Percentiles rank a stretch among this genome's conserved stretches.
Conservation (phyloP, 1,140 invertebrate genomes). For the Drosophila nigromelanica region DNA sequence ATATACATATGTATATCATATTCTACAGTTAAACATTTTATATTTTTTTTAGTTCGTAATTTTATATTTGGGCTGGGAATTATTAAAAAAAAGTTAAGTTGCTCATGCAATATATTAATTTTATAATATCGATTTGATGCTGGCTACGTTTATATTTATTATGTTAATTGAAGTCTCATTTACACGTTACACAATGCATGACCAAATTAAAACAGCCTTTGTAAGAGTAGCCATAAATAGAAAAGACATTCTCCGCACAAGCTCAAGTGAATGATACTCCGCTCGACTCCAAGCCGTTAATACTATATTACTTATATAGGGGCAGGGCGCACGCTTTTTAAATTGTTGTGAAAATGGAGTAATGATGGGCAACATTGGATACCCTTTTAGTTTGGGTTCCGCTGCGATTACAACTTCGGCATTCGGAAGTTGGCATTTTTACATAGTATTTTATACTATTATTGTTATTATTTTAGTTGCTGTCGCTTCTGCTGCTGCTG, state of each 20-base stretch:
- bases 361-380: constrained; percentile 51
- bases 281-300: not conserved
- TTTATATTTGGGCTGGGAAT: too few relatives aligned
- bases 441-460: constrained; percentile 72
- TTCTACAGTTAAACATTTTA: too few relatives aligned
- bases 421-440: constrained; percentile 74
- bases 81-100: too few relatives aligned
- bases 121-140: too few relatives aligned
- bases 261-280: constrained; percentile 25
- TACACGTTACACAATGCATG: not conserved
- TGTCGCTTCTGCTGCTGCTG: constrained; percentile 6
- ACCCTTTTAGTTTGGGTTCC: constrained; percentile 4
- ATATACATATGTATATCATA: constrained; percentile 3
- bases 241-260: constrained; percentile 57
- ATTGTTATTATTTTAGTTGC: constrained; percentile 69
- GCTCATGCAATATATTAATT: too few relatives aligned
- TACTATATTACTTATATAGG: constrained; percentile 2
- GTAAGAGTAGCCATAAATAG: constrained; percentile 9
- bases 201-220: not conserved
- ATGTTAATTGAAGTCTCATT: too few relatives aligned
- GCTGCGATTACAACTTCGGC: constrained; percentile 12
- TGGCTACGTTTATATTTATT: too few relatives aligned
- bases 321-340: constrained; percentile 34
- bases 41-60: too few relatives aligned
- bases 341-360: constrained; percentile 70